Percentiles rank a stretch among this genome's conserved stretches.
These are phyloP conservation scores for Seladonia tumulorum DNA, from an alignment of 2,888 invertebrate genomes.

Conservation along the genomic window DNA sequence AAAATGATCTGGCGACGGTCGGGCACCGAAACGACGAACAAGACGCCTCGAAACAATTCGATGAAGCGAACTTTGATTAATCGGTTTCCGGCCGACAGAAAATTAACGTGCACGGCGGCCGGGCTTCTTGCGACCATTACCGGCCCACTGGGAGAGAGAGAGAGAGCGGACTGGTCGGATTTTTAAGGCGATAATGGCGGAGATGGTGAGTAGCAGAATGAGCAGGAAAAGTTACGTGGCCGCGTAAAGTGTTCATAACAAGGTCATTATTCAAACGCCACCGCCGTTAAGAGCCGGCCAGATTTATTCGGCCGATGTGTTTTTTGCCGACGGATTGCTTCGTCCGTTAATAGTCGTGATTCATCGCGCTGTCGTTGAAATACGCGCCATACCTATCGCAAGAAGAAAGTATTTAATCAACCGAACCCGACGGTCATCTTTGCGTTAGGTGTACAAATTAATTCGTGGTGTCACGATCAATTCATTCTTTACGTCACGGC, in stretches of 20 bases:
- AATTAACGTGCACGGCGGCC: conserved; percentile 69
- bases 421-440: background rate
- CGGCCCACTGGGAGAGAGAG: conserved; percentile 50
- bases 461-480: background rate
- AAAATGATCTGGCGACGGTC: conserved; percentile 72
- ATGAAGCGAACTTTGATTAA: conserved; percentile 79
- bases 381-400: background rate
- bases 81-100: conserved; percentile 70
- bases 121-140: conserved; percentile 71
- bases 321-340: background rate
- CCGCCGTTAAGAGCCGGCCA: conserved; percentile 47
- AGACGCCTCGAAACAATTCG: conserved; percentile 76
- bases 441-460: background rate
- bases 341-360: background rate
- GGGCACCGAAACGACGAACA: conserved; percentile 56
- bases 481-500: background rate
- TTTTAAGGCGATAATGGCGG: conserved; percentile 71
- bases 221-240: conserved; percentile 49
- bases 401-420: background rate
- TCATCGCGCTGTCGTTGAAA: background rate
- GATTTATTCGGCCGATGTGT: conserved; percentile 35
- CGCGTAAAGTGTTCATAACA: conserved; percentile 73
- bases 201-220: conserved; percentile 54
- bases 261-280: conserved; percentile 76
- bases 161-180: conserved; percentile 53